These are phyloP conservation scores for Cyphomyrus plagiostoma DNA, from an alignment of 2,113 vertebrate genomes.

Conservation along the genomic window DNA sequence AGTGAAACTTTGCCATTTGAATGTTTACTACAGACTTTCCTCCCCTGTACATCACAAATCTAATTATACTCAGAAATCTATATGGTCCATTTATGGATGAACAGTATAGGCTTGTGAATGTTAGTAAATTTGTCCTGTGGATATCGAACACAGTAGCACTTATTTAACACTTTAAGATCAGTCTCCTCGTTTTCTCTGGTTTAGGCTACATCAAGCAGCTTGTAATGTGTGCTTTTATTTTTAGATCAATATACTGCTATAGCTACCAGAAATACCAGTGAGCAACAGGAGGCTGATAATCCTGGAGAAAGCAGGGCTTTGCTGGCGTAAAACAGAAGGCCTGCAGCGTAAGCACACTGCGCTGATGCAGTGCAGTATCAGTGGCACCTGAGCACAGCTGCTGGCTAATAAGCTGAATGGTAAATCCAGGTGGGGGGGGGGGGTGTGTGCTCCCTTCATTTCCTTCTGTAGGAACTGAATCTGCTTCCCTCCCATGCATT, in stretches of 20 bases:
- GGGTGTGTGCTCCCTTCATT: neutral
- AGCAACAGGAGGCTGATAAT: conserved; percentile 20
- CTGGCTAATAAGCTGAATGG: neutral
- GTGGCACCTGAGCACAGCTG: conserved; percentile 36
- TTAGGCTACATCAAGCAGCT: neutral
- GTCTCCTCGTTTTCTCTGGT: neutral
- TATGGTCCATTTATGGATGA: neutral
- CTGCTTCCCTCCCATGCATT: conserved; percentile 28
- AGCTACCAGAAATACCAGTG: conserved; percentile 1
- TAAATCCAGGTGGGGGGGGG: neutral
- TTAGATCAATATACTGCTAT: neutral
- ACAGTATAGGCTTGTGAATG: neutral
- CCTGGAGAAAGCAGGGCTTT: conserved; percentile 5
- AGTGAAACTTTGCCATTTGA: neutral
- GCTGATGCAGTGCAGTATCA: conserved; percentile 36
- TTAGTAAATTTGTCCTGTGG: neutral
- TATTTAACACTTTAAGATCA: neutral
- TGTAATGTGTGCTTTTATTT: neutral
- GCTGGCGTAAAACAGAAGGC: neutral
- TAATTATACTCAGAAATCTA: neutral
- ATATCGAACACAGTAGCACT: neutral
- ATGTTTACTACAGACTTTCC: neutral
- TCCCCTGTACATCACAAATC: neutral
- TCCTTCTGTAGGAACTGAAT: conserved; percentile 4
- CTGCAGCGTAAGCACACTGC: neutral